Base-by-base conservation (phyloP, 2,113 vertebrate genomes). In the Hypocryptadius cinnamomeus region DNA sequence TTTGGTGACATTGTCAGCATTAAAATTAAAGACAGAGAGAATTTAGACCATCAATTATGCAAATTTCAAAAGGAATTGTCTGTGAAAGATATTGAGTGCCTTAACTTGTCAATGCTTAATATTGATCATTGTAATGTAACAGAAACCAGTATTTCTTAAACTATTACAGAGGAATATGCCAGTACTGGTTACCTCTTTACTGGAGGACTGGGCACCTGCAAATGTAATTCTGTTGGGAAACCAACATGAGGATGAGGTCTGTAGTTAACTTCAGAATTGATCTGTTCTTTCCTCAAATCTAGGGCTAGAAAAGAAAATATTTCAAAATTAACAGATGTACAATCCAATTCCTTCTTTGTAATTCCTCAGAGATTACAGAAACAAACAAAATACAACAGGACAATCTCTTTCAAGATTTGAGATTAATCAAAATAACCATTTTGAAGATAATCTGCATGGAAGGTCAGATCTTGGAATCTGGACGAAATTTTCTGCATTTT, bases 141-240 rank as follows among this genome's bases (percentile, higher is more conserved):
- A 59, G 37, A 79, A 81, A 51, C 63, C 23, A 30, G 5, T 33
- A 23, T 65, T 92, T 77, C 51, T 64, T 40, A 5, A 72, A 54
- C 8, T 51, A 5, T 35, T 63, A 60, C 15, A 71, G 1, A 91
- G 47, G 23, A 81, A 66, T 57, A 79, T 37, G 25, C 5, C 18
- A 82, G 12, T n/a, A 50, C 31, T 50, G 23, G 14, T 96, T 97
- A 98, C 98, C 98, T 98, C 84, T 96, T 98, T 5, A 94, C 39
- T 71, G 94, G 89, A 78, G 97, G 96, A 96, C 94, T 97, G 66
- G 96, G 94, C n/a, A 98, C 98, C 83, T 97, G 85, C 69, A 97
- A 91, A 91, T 98, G 91, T 76, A 96, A 39, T 60, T 97, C 96
- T 90, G 95, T 53, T 1, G 93, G 79, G 59, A 91, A 79, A 30